Conservation (phyloP, 2,888 invertebrate genomes). For the Nezara viridula region DNA sequence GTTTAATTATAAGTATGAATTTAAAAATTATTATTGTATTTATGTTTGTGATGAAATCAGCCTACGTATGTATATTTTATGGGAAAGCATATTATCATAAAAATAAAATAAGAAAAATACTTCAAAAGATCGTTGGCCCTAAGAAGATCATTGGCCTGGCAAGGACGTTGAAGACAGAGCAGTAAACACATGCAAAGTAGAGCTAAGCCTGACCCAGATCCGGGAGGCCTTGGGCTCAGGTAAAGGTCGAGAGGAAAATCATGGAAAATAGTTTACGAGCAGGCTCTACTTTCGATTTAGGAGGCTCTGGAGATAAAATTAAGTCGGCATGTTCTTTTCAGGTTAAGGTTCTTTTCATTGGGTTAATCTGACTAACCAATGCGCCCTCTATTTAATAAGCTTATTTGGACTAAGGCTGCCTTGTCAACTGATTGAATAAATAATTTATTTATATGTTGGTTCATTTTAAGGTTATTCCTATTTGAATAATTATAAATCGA, state of each 20-base stretch:
- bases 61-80: no score
- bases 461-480: background rate
- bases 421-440: background rate
- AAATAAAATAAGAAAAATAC: no score
- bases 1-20: no score
- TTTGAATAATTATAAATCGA: background rate
- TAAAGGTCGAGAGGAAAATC: conserved; percentile 4
- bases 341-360: background rate
- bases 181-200: background rate
- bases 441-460: background rate
- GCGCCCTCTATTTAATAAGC: background rate
- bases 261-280: background rate
- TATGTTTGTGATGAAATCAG: no score
- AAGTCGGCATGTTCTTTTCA: background rate
- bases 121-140: no score
- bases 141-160: no score
- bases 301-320: background rate
- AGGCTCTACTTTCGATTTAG: background rate
- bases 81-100: no score
- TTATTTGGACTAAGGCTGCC: background rate
- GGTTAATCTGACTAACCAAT: background rate
- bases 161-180: background rate
- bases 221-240: background rate
- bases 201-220: background rate
- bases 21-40: no score